Evolutionary conservation across 1,140 invertebrate genomes (phyloP), one percentile per base, ranked within the genome.

Genomic region (Philaenus spumarius): DNA sequence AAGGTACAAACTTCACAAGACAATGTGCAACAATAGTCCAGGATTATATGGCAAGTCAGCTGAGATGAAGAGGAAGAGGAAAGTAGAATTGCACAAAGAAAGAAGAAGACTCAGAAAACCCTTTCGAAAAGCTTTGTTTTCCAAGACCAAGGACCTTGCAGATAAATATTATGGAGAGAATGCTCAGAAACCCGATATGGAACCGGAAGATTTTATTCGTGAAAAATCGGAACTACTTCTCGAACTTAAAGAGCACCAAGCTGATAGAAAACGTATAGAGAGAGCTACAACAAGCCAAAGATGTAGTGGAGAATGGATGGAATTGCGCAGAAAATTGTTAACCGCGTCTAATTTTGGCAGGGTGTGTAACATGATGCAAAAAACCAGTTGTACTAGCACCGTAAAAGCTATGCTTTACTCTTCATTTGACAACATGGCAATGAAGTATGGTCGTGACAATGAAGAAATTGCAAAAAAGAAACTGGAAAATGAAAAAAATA

Each of bases 1-100:
- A 14, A 19, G 24, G 2, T 47, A 47, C 47, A 58, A 39, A 50
- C 17, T 59, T 6, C 59, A 59, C 26, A 50, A 51, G 17, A 58
- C 43, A 19, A n/a, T 61, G 35, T 26, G 14, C 17, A 52, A 40
- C 11, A 37, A 9, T 14, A 61, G 55, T 17, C 55, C 30, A 24
- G 35, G 39, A 7, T 39, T 35, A 2, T 23, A 55, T 14, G 15
- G 2, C 2, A 55, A 43, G 20, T 14, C 22, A 2, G 22, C 9
- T 23, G 15, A 35, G 14, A 15, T n/a, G 14, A 39, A 22, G 14
- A 22, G 19, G 15, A 54, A 54, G 20, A 15, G 7, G 23, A 51
- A 51, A 26, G 26, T 30, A 15, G 9, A 51, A n/a, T 30, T 24
- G 14, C 4, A 19, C 3, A 22, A 19, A 47, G 23, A 15, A 20